Conservation (phyloP, 2,113 vertebrate genomes). For the Ellobius talpinus region DNA sequence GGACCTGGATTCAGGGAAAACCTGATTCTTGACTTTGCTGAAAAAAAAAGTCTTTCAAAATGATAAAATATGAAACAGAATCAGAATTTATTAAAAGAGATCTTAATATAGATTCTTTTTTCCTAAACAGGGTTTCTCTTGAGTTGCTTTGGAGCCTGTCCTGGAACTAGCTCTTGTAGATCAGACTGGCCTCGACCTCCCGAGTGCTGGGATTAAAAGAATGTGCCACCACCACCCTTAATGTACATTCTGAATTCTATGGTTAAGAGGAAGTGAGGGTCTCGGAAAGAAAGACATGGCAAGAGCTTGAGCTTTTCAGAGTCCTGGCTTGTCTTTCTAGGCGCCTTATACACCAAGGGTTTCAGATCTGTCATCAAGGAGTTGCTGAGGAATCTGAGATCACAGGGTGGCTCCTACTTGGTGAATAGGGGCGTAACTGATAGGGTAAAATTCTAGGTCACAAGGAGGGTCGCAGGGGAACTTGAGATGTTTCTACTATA, state of each 20-base stretch:
- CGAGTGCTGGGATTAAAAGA: too few species aligned
- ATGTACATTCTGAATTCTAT: neutral
- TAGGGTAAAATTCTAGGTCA: neutral
- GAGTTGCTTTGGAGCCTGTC: too few species aligned
- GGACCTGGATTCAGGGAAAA: neutral
- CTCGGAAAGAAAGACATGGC: neutral
- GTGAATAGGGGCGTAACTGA: neutral
- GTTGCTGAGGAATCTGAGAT: neutral
- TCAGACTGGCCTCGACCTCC: too few species aligned
- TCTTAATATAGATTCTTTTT: neutral
- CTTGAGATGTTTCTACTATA: neutral
- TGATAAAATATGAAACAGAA: neutral
- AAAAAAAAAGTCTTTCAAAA: neutral
- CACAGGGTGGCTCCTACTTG: neutral
- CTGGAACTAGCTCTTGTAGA: too few species aligned
- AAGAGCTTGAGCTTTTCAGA: neutral
- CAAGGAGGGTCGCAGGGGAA: neutral
- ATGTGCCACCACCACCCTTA: too few species aligned
- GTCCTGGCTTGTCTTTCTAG: neutral
- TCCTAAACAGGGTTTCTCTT: too few species aligned
- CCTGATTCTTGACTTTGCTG: neutral
- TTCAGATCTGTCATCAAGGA: neutral
- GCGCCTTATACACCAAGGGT: neutral
- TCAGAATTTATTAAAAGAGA: neutral
- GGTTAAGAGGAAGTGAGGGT: neutral